phyloP scores from a whole-genome alignment of 1,140 invertebrate genomes.

The Drosophila pectinifera region DNA sequence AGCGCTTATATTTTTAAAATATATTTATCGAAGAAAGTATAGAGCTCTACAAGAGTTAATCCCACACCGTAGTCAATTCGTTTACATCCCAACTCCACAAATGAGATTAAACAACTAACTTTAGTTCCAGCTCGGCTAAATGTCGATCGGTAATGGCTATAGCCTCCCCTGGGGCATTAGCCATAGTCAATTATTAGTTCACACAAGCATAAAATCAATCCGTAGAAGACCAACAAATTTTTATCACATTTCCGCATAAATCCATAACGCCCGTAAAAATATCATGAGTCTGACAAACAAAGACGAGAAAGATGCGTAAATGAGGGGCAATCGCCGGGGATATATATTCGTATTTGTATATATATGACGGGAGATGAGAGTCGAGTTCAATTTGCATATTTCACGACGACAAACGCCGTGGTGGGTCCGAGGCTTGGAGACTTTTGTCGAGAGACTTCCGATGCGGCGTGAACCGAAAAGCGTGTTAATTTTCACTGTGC shows the following conservation, averaged over 20 bases:
- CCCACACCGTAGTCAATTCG: neutral
- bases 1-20: too few species aligned
- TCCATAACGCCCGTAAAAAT: slow-evolving; percentile 73
- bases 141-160: slow-evolving; percentile 18
- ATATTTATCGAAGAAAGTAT: neutral
- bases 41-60: too few species aligned
- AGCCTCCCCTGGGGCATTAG: slow-evolving; percentile 38
- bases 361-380: slow-evolving; percentile 19
- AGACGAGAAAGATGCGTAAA: slow-evolving; percentile 46
- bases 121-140: slow-evolving; percentile 32
- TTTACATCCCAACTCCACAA: slow-evolving; percentile 2
- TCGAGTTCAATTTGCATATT: slow-evolving; percentile 73
- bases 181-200: slow-evolving; percentile 71
- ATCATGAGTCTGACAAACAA: slow-evolving; percentile 74
- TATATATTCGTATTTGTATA: slow-evolving; percentile 26
- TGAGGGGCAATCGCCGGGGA: slow-evolving; percentile 41
- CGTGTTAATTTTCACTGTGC: slow-evolving; percentile 83
- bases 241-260: slow-evolving; percentile 79
- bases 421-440: slow-evolving; percentile 52
- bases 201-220: slow-evolving; percentile 68
- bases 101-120: slow-evolving; percentile 29
- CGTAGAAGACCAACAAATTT: slow-evolving; percentile 27
- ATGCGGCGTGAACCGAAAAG: slow-evolving; percentile 79
- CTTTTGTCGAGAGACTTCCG: slow-evolving; percentile 43
- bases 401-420: slow-evolving; percentile 72